These are phyloP conservation scores for Aegotheles bennettii DNA, from an alignment of 2,113 vertebrate species.

Conservation along the genomic window DNA sequence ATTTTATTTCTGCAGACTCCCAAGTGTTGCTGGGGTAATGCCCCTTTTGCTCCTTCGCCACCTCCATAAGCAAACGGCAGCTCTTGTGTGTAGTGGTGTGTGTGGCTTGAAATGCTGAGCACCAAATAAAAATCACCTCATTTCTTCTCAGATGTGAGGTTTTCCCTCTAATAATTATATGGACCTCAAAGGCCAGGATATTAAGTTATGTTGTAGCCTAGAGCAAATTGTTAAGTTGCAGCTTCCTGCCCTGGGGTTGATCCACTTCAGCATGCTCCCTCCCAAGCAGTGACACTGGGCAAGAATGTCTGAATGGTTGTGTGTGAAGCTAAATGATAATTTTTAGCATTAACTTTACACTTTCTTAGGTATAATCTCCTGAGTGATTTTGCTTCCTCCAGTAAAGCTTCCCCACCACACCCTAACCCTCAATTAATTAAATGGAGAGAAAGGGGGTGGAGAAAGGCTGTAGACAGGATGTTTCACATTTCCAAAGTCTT, in stretches of 20 bases:
- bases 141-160: not conserved
- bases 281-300: not conserved
- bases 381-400: not conserved
- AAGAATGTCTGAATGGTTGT: not conserved
- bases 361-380: not conserved
- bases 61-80: not conserved
- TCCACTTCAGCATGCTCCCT: not conserved
- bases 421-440: not conserved
- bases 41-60: not conserved
- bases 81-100: not conserved
- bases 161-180: not conserved
- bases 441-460: not conserved
- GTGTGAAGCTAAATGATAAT: rapidly evolving
- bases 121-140: not conserved
- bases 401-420: not conserved
- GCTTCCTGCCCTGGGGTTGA: not conserved
- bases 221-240: not conserved
- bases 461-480: not conserved
- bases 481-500: not conserved
- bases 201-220: not conserved
- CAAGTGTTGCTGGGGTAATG: not conserved
- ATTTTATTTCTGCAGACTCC: not conserved
- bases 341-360: not conserved
- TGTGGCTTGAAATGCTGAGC: not conserved
- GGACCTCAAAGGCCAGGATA: not conserved